Evolutionary conservation across 2,888 invertebrate species (phyloP), one percentile per base, ranked within the genome.

Genomic region (Carterocephalus palaemon): DNA sequence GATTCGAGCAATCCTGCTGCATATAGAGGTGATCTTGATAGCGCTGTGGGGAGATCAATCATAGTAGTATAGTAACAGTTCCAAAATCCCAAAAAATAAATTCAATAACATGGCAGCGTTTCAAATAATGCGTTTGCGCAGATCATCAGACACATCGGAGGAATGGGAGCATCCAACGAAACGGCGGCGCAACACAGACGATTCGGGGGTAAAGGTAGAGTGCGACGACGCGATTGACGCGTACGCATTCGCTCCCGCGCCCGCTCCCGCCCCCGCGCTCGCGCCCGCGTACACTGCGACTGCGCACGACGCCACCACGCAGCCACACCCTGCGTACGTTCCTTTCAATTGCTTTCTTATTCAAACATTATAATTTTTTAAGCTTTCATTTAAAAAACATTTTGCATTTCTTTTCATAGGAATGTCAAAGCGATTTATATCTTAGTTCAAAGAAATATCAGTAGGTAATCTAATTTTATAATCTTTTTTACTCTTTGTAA

Each of bases 141-240:
- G 87, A 86, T 85, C 78, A 51, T 74, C 80, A 59, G 82, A 81
- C 64, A 66, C 75, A 54, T 62, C 73, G 67, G 85, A 86, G 62
- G 82, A 82, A 72, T 87, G 84, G 75, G 88, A 88, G 56, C 75
- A 76, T 67, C 83, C 66, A 63, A 60, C 60, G 76, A 88, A 88
- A 65, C 66, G 86, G 51, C 89, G 89, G 62, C 85, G 89, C 31
- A 86, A 89, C 62, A 88, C 87, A 9, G 40, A 42, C 63, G 90
- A 90, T 70, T 78, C 89, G 72, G 90, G 90, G 59, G 89, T 92
- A 59, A 93, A 93, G 79, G 72, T 92, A 62, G 92, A 93, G 77
- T 90, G 92, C 63, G 92, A 92, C 67, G 90, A 92, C 64, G 90
- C 91, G 31, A 91, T 89, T 66, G 91, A 90, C 62, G 90, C 91